These are phyloP conservation scores for Megaptera novaeangliae DNA, from an alignment of 2,113 vertebrate species.

Conservation along the genomic window DNA sequence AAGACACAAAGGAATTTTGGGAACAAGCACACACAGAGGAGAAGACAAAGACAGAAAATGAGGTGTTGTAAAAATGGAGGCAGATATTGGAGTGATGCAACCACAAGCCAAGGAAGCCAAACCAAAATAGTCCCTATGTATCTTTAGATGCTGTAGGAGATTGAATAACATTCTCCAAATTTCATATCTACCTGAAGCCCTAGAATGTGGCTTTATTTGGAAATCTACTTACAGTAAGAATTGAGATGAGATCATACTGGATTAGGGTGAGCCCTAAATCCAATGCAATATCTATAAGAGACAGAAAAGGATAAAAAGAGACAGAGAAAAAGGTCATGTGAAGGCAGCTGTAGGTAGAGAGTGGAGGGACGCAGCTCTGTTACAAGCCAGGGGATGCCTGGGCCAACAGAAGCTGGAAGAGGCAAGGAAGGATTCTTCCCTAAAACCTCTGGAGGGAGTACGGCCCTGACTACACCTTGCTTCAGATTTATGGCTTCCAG, in stretches of 20 bases:
- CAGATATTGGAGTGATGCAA: not conserved
- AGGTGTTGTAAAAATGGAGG: not conserved
- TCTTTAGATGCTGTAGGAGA: not conserved
- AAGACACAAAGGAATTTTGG: not conserved
- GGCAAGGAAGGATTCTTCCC: not conserved
- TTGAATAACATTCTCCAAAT: not conserved
- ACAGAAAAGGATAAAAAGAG: not conserved
- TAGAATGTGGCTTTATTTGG: not conserved
- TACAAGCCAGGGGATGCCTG: not conserved
- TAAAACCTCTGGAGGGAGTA: not conserved
- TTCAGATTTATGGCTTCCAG: not conserved
- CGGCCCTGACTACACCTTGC: not conserved
- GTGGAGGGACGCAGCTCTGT: not conserved
- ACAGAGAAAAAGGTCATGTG: not conserved
- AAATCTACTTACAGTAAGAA: not conserved
- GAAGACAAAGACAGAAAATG: not conserved
- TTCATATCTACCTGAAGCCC: not conserved
- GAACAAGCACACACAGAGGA: not conserved
- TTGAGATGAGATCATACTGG: not conserved
- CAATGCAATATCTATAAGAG: not conserved
- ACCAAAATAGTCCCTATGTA: not conserved
- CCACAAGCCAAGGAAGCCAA: not conserved
- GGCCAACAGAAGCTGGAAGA: not conserved
- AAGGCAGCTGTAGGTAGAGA: not conserved
- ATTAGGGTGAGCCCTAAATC: not conserved